Conservation (phyloP, 2,113 vertebrate species). For the Excalfactoria chinensis region DNA sequence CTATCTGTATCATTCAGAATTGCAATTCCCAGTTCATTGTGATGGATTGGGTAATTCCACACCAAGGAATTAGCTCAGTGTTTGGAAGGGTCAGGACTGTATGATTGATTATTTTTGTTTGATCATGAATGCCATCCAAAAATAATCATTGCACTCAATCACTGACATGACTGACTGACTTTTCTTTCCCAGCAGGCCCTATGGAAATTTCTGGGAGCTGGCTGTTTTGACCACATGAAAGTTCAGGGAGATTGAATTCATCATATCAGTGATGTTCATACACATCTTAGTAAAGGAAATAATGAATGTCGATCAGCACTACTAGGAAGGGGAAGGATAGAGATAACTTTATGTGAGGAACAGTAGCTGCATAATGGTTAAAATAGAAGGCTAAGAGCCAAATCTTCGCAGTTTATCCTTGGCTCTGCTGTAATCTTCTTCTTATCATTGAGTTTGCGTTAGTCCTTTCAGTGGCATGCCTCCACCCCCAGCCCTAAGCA, state of each 20-base stretch:
- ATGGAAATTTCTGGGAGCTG: background rate
- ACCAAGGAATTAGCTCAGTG: constrained; percentile 39
- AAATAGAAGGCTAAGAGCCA: constrained; percentile 37
- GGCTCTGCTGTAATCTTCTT: constrained; percentile 11
- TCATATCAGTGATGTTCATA: background rate
- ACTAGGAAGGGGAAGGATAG: background rate
- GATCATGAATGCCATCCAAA: constrained; percentile 44
- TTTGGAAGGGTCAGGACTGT: constrained; percentile 23
- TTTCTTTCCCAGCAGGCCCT: background rate
- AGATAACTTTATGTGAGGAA: background rate
- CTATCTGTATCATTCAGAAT: constrained; percentile 2
- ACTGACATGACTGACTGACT: background rate
- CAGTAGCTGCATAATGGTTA: constrained; percentile 41
- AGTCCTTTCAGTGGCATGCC: constrained; percentile 26
- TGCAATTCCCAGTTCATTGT: constrained; percentile 31
- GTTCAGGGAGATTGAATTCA: background rate
- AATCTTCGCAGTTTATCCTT: constrained; percentile 51
- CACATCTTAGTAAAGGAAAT: background rate
- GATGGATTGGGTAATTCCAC: constrained; percentile 58
- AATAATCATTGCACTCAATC: constrained; percentile 4
- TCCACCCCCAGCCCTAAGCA: background rate
- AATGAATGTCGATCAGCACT: background rate
- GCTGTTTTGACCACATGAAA: background rate
- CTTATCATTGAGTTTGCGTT: constrained; percentile 54
- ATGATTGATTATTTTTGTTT: constrained; percentile 63